Evolutionary conservation across 2,797 vertebrate species (phyloP), one percentile per base, ranked within the genome.

Genomic region (Esox masquinongy): DNA sequence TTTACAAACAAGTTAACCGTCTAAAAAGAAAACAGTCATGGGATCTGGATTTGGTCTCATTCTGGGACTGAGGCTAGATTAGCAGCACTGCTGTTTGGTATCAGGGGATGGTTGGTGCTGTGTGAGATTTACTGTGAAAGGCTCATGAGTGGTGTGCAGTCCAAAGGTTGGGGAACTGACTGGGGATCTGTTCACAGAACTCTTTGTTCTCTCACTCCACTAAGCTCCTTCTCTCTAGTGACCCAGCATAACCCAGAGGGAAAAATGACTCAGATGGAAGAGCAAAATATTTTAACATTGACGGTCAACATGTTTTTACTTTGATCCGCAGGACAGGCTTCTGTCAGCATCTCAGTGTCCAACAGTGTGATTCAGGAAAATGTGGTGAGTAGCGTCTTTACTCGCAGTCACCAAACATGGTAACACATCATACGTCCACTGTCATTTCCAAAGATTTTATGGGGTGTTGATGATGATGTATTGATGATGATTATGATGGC

Each of bases 331-430:
- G 96, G 96, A 84, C 96, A 96, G 88, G 96, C 95, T 0, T 97
- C 96, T 2, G 84, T 97, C 82, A 96, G 93, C 80, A 96, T 97
- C 86, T 97, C 96, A 0, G 95, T 97, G 67, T 96, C 95, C 77
- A 97, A 97, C 89, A 96, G 96, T 87, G 94, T 96, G 88, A 96
- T 97, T 78, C 94, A 95, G 79, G 96, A 97, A 85, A 96, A 97
- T 6, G 95, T 97, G 95, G 96, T 96, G 84, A 80, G 95, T 71
- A 29, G 53, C n/a, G 5, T 59, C 53, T 59, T 59, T 19, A 22
- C 16, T 17, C 16, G 2, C 50, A 19, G 50, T 53, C 53, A 22
- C 9, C 19, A 59, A 9, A 59, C 53, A 56, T 9, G 1, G 19
- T 56, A 2, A 3, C 19, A 56, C 53, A 9, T 59, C 19, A 59